Conservation (phyloP, 2,113 vertebrate species). For the Nyctibius bracteatus region DNA sequence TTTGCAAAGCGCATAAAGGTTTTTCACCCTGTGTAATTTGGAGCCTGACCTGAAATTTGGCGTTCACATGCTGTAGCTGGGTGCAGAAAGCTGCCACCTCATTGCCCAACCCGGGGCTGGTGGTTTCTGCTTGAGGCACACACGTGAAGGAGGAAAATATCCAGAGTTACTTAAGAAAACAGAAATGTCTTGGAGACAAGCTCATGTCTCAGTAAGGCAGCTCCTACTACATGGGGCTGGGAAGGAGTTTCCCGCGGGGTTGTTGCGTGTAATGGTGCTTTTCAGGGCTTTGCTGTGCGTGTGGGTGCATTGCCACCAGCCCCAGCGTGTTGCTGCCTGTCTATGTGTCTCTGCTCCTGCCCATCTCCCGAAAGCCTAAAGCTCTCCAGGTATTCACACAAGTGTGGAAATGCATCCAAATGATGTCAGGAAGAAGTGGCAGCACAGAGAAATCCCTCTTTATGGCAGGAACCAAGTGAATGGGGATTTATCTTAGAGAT, state of each 20-base stretch:
- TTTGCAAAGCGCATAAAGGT: rapidly evolving
- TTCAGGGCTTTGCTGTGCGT: background rate
- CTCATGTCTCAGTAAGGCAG: background rate
- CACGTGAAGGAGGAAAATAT: rapidly evolving
- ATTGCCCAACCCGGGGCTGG: background rate
- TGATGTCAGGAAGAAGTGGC: background rate
- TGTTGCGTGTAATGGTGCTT: background rate
- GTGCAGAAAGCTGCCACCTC: background rate
- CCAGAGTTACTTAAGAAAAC: background rate
- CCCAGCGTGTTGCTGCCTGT: background rate
- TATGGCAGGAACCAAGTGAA: background rate
- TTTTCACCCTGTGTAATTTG: rapidly evolving
- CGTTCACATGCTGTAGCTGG: background rate
- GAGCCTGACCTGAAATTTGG: background rate
- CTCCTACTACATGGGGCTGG: background rate
- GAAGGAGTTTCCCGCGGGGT: background rate
- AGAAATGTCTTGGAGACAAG: background rate
- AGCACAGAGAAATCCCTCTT: background rate
- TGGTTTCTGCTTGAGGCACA: rapidly evolving
- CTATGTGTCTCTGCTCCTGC: background rate
- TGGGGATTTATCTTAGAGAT: background rate
- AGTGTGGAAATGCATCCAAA: background rate
- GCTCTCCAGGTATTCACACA: background rate
- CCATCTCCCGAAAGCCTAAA: background rate
- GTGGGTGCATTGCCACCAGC: background rate